Evolutionary conservation across 2,113 vertebrate species (phyloP).

Genomic region (Rhinichthys klamathensis): DNA sequence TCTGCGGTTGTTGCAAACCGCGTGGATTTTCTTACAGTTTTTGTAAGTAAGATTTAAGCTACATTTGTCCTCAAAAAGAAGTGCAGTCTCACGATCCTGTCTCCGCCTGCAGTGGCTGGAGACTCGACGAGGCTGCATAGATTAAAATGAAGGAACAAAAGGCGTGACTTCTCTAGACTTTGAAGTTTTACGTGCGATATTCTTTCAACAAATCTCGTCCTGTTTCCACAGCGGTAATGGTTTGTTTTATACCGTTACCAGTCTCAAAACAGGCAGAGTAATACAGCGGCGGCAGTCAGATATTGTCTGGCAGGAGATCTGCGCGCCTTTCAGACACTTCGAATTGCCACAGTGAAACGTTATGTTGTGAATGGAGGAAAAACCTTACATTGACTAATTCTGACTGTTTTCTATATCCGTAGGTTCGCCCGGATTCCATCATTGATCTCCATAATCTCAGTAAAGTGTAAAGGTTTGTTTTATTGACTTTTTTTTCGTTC

Average conservation of each 20-base stretch:
- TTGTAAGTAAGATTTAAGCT: background rate
- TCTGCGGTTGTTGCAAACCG: background rate
- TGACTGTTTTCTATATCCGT: background rate
- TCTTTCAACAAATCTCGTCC: constrained; percentile 69
- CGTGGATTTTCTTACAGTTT: background rate
- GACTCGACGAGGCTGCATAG: constrained; percentile 68
- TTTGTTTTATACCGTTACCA: constrained; percentile 55
- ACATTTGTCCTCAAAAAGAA: background rate
- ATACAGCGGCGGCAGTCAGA: constrained; percentile 52
- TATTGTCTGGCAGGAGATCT: constrained; percentile 68
- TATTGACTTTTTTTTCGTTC: background rate
- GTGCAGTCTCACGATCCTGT: constrained; percentile 64
- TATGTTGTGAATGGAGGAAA: background rate
- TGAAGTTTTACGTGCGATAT: constrained; percentile 77
- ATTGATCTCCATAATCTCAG: background rate
- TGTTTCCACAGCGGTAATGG: constrained; percentile 74
- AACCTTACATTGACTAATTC: constrained; percentile 48
- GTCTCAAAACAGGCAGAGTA: constrained; percentile 77
- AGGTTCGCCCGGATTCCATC: background rate
- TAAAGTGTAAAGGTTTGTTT: background rate
- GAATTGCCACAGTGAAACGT: constrained; percentile 38
- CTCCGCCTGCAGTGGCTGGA: constrained; percentile 57
- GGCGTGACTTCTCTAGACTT: constrained; percentile 72
- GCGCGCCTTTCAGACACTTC: constrained; percentile 63
- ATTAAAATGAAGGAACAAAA: constrained; percentile 73